Evolutionary conservation across 92 coral and sea anemone species (phyloP).

Genomic region (Paramuricea clavata): DNA sequence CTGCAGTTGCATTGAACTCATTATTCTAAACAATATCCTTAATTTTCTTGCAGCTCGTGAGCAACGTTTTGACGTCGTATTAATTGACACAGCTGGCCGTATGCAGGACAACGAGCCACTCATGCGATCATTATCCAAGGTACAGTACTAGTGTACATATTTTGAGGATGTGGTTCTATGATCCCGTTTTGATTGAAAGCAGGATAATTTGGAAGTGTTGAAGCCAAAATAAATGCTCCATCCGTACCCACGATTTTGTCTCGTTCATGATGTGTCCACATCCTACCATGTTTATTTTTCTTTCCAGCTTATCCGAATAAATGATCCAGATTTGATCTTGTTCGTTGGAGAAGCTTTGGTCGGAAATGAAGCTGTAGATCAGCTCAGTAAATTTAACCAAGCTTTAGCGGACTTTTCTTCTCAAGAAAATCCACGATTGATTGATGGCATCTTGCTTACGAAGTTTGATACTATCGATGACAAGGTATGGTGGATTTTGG

Average conservation of each 20-base stretch:
- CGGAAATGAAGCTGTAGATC: conserved; percentile 98
- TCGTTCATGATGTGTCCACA: too few species aligned
- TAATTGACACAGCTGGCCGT: conserved; percentile 98
- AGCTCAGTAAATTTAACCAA: conserved; percentile 92
- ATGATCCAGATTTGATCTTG: conserved; percentile 92
- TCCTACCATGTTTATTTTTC: neutral
- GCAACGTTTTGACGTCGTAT: conserved; percentile 93
- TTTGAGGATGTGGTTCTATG: neutral
- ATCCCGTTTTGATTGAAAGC: too few species aligned
- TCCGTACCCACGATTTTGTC: too few species aligned
- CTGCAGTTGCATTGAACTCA: too few species aligned
- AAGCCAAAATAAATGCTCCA: too few species aligned
- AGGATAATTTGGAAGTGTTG: too few species aligned
- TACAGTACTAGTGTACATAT: conserved; percentile 7
- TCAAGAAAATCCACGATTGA: conserved; percentile 92
- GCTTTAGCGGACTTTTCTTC: conserved; percentile 95
- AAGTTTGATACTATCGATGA: conserved; percentile 99
- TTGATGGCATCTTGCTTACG: conserved; percentile 94
- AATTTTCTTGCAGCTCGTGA: conserved; percentile 80
- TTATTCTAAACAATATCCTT: neutral
- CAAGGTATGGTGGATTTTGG: conserved; percentile 72
- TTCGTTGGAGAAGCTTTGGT: conserved; percentile 99
- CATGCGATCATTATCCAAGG: conserved; percentile 97
- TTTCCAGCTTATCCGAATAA: conserved; percentile 91
- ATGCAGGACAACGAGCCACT: conserved; percentile 99